phyloP scores from a whole-genome alignment of 2,797 vertebrate species.

The Yasuhikotakia modesta region DNA sequence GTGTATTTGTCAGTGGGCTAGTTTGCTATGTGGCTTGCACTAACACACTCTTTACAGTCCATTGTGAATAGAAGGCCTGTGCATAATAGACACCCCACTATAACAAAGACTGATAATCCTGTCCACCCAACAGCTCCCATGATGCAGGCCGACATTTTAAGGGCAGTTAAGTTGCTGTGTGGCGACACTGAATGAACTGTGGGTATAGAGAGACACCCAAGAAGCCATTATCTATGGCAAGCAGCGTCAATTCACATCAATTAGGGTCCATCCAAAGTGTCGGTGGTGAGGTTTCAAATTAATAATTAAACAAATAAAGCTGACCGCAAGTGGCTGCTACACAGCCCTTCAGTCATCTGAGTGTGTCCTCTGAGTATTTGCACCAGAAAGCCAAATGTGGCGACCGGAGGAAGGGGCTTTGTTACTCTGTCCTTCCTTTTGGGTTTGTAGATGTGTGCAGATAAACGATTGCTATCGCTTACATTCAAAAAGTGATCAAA shows the following conservation, averaged over 20 bases:
- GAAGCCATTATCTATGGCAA: conserved; percentile 82
- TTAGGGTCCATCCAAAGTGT: conserved; percentile 84
- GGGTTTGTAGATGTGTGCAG: conserved; percentile 37
- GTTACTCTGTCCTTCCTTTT: conserved; percentile 42
- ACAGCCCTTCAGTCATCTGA: conserved; percentile 81
- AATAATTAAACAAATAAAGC: conserved; percentile 85
- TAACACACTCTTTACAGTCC: conserved; percentile 77
- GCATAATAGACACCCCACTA: conserved; percentile 77
- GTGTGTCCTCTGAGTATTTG: conserved; percentile 77
- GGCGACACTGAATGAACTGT: conserved; percentile 80
- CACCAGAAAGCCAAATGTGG: conserved; percentile 75
- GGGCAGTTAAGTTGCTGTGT: conserved; percentile 82
- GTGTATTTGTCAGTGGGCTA: conserved; percentile 78
- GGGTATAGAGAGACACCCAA: conserved; percentile 79
- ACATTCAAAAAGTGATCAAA: conserved; percentile 15
- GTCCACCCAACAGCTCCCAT: conserved; percentile 73
- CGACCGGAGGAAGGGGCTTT: conserved; percentile 54
- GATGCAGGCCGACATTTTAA: conserved; percentile 75
- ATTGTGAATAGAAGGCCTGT: conserved; percentile 76
- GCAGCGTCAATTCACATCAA: conserved; percentile 82
- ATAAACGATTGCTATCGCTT: conserved; percentile 44
- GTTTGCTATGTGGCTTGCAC: conserved; percentile 70
- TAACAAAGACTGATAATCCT: conserved; percentile 82
- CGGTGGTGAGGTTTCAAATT: conserved; percentile 82
- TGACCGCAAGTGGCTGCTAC: conserved; percentile 79